Evolutionary conservation across 2,888 invertebrate genomes (phyloP), one percentile per base, ranked within the genome.

Genomic region (Conops quadrifasciatus): DNA sequence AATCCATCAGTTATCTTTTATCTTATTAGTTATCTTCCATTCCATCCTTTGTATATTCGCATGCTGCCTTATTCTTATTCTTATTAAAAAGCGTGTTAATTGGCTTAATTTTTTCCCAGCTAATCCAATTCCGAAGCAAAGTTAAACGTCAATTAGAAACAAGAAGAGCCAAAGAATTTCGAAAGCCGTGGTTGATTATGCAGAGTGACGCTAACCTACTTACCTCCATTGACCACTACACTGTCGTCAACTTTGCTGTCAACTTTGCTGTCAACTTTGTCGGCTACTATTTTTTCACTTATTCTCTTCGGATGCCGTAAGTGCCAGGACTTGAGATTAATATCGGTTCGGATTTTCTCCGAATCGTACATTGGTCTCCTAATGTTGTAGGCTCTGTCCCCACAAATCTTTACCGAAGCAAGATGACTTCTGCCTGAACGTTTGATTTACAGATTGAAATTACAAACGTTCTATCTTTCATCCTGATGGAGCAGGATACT

Each of bases 301-400:
- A 80, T 80, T 73, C 91, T 91, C 79, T 90, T 89, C 79, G 92
- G 89, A 87, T 93, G 92, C 88, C 92, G 92, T 87, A 92, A 91
- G 89, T 95, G 95, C 89, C 91, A 94, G 84, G 94, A 94, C 84
- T 94, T 89, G 82, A 94, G 91, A 84, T 93, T 93, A 86, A 95
- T 93, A 88, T 94, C 94, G 87, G 90, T 93, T 86, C 91, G 91
- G 85, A 94, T 90, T 87, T 92, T 93, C 81, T 93, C 91, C 84
- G 90, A 89, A 76, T 87, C 86, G 80, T 88, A 88, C 77, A 92
- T 90, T 75, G 93, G 91, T 82, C 91, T 89, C 82, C 94, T 91
- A 85, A 91, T 90, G 82, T 92, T 89, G 87, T 92, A 93, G 79
- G 90, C 91, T 87, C 90, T 93, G 82, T 92, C 92, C 81, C 93